Evolutionary conservation across 2,888 invertebrate genomes (phyloP).

Genomic region (Heterodera filipjevi): DNA sequence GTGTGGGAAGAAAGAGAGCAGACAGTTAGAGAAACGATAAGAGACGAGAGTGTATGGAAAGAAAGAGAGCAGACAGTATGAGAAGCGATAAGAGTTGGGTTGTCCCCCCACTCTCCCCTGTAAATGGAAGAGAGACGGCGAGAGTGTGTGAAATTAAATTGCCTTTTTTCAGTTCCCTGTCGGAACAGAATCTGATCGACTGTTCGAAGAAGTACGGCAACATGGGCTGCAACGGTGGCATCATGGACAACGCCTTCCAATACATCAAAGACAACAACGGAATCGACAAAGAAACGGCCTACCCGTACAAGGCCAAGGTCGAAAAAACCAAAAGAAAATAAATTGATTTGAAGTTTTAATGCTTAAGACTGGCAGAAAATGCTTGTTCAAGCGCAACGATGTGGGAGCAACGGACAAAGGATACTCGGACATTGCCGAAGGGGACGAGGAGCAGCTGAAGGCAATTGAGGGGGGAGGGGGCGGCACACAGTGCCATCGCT

Average conservation of each 20-base stretch:
- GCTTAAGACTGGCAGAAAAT: slow-evolving; percentile 49
- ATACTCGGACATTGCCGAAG: slow-evolving; percentile 64
- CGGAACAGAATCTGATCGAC: slow-evolving; percentile 66
- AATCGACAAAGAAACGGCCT: slow-evolving; percentile 83
- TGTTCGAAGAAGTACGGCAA: slow-evolving; percentile 67
- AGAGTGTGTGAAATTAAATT: background rate
- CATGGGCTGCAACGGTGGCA: slow-evolving; percentile 66
- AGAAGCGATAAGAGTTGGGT: no score
- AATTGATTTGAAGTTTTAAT: background rate
- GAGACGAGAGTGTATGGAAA: no score
- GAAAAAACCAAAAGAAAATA: background rate
- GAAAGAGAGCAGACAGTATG: no score
- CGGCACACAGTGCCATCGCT: background rate
- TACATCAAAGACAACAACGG: slow-evolving; percentile 72
- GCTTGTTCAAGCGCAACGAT: slow-evolving; percentile 62
- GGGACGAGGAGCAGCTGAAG: slow-evolving; percentile 59
- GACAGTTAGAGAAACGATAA: no score
- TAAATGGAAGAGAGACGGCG: no score
- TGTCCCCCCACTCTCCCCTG: no score
- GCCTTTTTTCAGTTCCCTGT: slow-evolving; percentile 50
- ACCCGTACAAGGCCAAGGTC: slow-evolving; percentile 74
- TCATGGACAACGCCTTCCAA: slow-evolving; percentile 64
- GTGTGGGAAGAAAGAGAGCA: no score
- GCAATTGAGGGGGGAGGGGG: no score
- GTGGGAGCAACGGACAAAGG: slow-evolving; percentile 66